These are phyloP conservation scores for Rhagoletis zephyria DNA, from an alignment of 1,140 invertebrate species.

Conservation along the genomic window DNA sequence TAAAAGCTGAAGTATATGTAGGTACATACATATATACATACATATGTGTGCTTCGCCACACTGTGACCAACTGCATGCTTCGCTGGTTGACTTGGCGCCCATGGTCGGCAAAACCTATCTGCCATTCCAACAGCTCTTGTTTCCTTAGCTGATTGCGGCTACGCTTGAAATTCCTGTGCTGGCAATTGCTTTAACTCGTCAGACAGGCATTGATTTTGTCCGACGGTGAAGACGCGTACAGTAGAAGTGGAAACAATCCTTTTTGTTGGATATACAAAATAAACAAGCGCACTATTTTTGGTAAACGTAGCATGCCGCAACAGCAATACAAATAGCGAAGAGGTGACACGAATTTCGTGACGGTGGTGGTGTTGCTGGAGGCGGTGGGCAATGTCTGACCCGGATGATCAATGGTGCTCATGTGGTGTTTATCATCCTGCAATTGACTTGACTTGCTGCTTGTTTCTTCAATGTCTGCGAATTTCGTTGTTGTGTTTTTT, in stretches of 20 bases:
- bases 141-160: background rate
- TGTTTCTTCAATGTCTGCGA: background rate
- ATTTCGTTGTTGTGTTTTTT: background rate
- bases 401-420: slow-evolving; percentile 39
- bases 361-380: too few relatives aligned
- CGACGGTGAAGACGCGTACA: too few relatives aligned
- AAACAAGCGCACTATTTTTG: background rate
- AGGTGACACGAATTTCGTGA: background rate
- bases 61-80: slow-evolving; percentile 26
- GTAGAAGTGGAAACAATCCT: background rate
- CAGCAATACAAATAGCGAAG: background rate
- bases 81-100: background rate
- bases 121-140: background rate
- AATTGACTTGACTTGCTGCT: slow-evolving; percentile 40
- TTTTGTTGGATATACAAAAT: slow-evolving; percentile 31
- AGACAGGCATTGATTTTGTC: slow-evolving; percentile 31
- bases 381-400: background rate
- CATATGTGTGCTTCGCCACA: too few relatives aligned
- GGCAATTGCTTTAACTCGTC: slow-evolving; percentile 7
- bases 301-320: background rate
- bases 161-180: background rate
- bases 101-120: background rate
- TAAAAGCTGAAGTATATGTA: background rate
- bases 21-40: too few relatives aligned
- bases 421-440: slow-evolving; percentile 48